Evolutionary conservation across 2,888 invertebrate species (phyloP), one percentile per base, ranked within the genome.

Genomic region (Epiperipatus broadwayi): DNA sequence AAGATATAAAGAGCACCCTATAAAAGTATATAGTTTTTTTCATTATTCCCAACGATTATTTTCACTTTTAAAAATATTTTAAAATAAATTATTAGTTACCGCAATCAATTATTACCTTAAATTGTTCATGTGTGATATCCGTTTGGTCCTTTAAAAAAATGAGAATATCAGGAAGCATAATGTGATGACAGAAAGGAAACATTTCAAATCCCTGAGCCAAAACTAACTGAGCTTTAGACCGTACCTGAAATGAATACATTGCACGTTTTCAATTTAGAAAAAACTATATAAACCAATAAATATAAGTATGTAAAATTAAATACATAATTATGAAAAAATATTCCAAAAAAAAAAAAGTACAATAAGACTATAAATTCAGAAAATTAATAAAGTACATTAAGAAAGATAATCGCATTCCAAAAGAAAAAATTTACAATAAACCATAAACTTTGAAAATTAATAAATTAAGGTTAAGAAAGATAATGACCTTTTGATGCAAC

Each of bases 1-100:
- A 85, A 61, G 39, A 83, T 66, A 57, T 76, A 78, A 27, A 89
- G 60, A 10, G 74, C 72, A 3, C 85, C 85, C 70, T 71, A 49
- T 25, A 50, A 48, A 40, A 40, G 43, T 41, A 32, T 21, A 16
- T 33, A 19, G 34, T 33, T 33, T 19, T 33, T 21, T n/a, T 33
- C 34, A 5, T 10, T 38, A 10, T 18, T 19, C 18, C n/a, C 18
- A 7, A 7, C 20, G 20, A 34, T 35, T 5, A 5, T 5, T 31
- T 31, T 31, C n/a, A 8, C n/a, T 31, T 16, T 16, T 5, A 14
- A 8, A 8, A 14, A 8, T 19, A 3, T 31, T 19, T 19, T 16
- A 18, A 19, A 25, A 27, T 22, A 12, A 27, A 12, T 10, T 30
- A 7, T 8, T 19, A 41, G 14, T 16, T 15, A 21, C 21, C 7